Evolutionary conservation across 2,113 vertebrate genomes (phyloP).

Genomic region (Empidonax traillii): DNA sequence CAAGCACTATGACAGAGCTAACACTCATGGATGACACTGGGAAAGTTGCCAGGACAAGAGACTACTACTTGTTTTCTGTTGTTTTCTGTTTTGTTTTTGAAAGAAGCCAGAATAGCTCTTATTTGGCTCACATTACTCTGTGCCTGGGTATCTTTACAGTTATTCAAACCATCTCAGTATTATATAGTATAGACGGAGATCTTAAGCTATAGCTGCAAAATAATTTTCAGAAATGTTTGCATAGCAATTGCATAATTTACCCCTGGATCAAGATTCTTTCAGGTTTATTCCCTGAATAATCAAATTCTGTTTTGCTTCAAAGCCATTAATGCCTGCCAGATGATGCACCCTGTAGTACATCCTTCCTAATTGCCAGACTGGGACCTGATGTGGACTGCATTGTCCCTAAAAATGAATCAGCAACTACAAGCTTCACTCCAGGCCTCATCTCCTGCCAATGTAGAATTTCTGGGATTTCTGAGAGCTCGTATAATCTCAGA

Average conservation of each 20-base stretch:
- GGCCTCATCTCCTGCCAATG: neutral
- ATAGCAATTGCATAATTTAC: neutral
- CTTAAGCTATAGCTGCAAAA: neutral
- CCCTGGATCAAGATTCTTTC: neutral
- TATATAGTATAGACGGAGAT: neutral
- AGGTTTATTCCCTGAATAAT: neutral
- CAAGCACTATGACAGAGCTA: neutral
- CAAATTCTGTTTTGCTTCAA: neutral
- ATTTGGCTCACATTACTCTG: conserved; percentile 19
- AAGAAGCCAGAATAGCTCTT: conserved; percentile 38
- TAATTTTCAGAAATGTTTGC: neutral
- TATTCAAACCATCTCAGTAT: neutral
- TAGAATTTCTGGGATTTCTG: neutral
- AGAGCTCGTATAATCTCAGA: neutral
- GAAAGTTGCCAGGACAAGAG: conserved; percentile 57
- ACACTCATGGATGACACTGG: conserved; percentile 6
- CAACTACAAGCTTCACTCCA: neutral
- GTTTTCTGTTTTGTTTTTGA: neutral
- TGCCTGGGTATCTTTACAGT: neutral
- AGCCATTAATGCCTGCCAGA: neutral
- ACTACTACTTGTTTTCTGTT: conserved; percentile 23
- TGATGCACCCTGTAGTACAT: neutral
- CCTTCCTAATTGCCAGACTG: neutral
- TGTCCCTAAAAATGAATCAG: neutral
- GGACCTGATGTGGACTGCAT: neutral